phyloP scores from a whole-genome alignment of 2,888 invertebrate species.

The Bugula neritina region DNA sequence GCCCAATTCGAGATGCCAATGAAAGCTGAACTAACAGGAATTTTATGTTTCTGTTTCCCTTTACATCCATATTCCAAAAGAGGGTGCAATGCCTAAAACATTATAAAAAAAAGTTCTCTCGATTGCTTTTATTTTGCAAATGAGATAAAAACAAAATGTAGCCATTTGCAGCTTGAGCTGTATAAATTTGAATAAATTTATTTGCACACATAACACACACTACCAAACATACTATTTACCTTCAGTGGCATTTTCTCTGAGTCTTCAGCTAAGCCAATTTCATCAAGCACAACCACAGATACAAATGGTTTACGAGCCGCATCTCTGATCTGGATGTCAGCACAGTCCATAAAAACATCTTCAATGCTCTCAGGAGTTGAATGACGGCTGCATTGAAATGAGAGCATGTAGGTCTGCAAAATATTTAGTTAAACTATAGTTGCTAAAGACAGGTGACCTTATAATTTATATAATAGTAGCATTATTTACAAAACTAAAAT shows the following conservation, averaged over 20 bases:
- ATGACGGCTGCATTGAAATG: constrained; percentile 31
- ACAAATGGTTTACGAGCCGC: not conserved
- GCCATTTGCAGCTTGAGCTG: too few species aligned
- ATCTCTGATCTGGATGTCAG: constrained; percentile 25
- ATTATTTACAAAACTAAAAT: too few species aligned
- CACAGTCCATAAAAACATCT: constrained; percentile 28
- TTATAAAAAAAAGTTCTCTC: too few species aligned
- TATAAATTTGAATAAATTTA: too few species aligned
- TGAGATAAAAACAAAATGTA: too few species aligned
- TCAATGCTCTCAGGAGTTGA: constrained; percentile 28
- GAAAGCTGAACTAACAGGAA: constrained; percentile 37
- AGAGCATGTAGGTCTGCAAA: constrained; percentile 27
- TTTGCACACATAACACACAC: not conserved
- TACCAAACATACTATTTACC: constrained; percentile 9
- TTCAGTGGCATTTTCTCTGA: constrained; percentile 32
- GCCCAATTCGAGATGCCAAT: constrained; percentile 52
- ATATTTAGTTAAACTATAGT: too few species aligned
- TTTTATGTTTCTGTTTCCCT: constrained; percentile 41
- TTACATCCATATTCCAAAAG: constrained; percentile 47
- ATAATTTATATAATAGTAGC: too few species aligned
- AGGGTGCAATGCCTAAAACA: constrained; percentile 44
- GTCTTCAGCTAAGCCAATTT: constrained; percentile 31
- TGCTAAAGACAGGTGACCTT: too few species aligned
- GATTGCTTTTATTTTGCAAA: too few species aligned
- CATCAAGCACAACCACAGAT: constrained; percentile 32